A percentile compares a stretch with the other conserved stretches of the same genome.
Conservation (phyloP, 2,797 vertebrate species). For the Coreius guichenoti region DNA sequence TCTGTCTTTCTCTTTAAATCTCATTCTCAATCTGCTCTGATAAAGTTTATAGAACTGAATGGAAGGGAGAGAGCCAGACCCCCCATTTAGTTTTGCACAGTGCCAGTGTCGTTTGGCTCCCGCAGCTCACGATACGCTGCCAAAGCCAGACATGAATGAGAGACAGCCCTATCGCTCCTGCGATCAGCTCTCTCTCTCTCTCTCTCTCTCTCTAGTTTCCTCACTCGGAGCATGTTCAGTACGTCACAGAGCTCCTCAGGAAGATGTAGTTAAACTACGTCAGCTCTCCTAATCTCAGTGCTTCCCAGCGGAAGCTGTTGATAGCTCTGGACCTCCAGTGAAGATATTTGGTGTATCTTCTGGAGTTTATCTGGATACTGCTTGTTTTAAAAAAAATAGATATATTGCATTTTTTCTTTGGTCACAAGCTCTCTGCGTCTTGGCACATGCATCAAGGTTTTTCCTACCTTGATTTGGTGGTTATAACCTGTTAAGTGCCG, state of each 20-base stretch:
- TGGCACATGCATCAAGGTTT: not conserved
- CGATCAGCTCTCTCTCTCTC: conserved; percentile 44
- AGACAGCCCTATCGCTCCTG: conserved; percentile 45
- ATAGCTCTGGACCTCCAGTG: conserved; percentile 53
- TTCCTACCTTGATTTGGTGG: not conserved
- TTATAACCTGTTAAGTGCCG: conserved; percentile 7
- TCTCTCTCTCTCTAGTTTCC: conserved; percentile 3
- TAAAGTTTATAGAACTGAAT: conserved; percentile 47
- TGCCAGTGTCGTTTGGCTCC: conserved; percentile 55
- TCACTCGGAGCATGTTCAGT: conserved; percentile 36
- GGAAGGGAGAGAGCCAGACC: conserved; percentile 44
- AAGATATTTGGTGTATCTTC: not conserved
- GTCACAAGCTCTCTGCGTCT: not conserved
- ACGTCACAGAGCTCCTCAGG: conserved; percentile 50
- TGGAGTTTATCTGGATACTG: conserved; percentile 1
- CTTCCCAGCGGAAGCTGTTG: conserved; percentile 45
- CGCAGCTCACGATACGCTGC: conserved; percentile 43
- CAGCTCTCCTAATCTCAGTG: conserved; percentile 37
- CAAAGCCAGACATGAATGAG: conserved; percentile 60
- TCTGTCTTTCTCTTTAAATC: conserved; percentile 33
- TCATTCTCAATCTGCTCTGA: conserved; percentile 53
- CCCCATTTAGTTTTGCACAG: conserved; percentile 46
- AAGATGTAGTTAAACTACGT: conserved; percentile 50
- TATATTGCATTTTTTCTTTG: not conserved
- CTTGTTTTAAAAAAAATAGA: not conserved